phyloP scores from a whole-genome alignment of 2,888 invertebrate species.

The Apoda limacodes region DNA sequence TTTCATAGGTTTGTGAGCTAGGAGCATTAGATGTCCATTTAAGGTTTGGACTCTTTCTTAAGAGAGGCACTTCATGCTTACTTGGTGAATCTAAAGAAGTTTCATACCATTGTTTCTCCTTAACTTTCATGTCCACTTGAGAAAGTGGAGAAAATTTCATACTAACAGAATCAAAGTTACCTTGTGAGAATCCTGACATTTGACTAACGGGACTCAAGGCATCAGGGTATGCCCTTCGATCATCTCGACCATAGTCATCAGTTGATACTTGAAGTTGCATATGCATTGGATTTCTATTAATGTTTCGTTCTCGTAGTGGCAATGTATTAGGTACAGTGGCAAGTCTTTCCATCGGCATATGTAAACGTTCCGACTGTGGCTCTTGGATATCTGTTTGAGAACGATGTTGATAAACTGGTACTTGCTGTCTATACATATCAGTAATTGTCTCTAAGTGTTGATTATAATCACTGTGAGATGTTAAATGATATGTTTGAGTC shows the following conservation, averaged over 20 bases:
- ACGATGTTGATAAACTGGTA: conserved; percentile 45
- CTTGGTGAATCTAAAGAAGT: conserved; percentile 73
- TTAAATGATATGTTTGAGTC: conserved; percentile 63
- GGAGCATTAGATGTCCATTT: conserved; percentile 69
- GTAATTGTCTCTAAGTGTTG: conserved; percentile 54
- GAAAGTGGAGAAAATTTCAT: conserved; percentile 57
- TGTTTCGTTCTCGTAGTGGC: conserved; percentile 51
- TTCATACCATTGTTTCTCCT: conserved; percentile 78
- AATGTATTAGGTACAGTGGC: conserved; percentile 48
- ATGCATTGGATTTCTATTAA: conserved; percentile 45
- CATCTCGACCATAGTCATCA: conserved; percentile 46
- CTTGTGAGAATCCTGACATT: conserved; percentile 48
- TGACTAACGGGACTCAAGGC: conserved; percentile 55
- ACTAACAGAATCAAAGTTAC: conserved; percentile 51
- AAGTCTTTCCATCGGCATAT: conserved; percentile 41
- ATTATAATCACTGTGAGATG: conserved; percentile 62
- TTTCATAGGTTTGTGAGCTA: conserved; percentile 59
- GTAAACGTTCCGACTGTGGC: conserved; percentile 32
- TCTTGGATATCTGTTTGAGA: conserved; percentile 60
- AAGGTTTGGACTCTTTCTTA: conserved; percentile 56
- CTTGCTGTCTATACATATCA: conserved; percentile 40
- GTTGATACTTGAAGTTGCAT: conserved; percentile 57
- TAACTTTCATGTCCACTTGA: conserved; percentile 48
- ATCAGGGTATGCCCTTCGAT: conserved; percentile 41
- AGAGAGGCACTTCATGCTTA: conserved; percentile 35